phyloP scores from a whole-genome alignment of 2,113 vertebrate species.

The Bos javanicus region DNA sequence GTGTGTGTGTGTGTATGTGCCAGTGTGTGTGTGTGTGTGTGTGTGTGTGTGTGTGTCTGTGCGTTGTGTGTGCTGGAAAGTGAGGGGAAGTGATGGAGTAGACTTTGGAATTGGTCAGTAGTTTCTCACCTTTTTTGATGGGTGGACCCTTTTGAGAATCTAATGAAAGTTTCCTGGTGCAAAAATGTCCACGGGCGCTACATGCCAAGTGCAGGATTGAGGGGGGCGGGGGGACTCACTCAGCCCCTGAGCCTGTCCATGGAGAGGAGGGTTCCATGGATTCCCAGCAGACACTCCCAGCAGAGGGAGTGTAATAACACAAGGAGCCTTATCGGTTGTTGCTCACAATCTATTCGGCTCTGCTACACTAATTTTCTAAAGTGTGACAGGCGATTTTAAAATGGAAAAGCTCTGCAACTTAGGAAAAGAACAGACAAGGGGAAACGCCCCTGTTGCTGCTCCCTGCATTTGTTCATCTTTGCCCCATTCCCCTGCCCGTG shows the following conservation, averaged over 20 bases:
- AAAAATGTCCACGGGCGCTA: not conserved
- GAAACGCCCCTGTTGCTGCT: not conserved
- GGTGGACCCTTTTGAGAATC: not conserved
- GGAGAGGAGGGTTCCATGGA: not conserved
- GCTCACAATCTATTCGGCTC: not conserved
- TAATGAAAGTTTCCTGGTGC: not conserved
- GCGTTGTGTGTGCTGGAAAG: not conserved
- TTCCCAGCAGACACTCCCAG: not conserved
- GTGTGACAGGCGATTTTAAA: not conserved
- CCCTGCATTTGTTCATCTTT: not conserved
- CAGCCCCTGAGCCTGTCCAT: not conserved
- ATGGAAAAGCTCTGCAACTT: not conserved
- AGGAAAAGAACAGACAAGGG: not conserved
- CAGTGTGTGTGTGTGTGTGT: not conserved
- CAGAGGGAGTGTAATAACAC: not conserved
- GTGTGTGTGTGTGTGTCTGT: no score
- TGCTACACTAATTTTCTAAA: conserved; percentile 36
- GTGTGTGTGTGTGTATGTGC: no score
- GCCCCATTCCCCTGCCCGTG: not conserved
- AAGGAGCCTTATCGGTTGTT: not conserved
- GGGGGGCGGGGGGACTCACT: not conserved
- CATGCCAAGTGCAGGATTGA: not conserved
- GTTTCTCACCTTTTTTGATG: not conserved
- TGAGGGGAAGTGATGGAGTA: not conserved
- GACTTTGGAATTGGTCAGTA: not conserved